Evolutionary conservation across 2,888 invertebrate species (phyloP).

Genomic region (Chloromyia formosa): DNA sequence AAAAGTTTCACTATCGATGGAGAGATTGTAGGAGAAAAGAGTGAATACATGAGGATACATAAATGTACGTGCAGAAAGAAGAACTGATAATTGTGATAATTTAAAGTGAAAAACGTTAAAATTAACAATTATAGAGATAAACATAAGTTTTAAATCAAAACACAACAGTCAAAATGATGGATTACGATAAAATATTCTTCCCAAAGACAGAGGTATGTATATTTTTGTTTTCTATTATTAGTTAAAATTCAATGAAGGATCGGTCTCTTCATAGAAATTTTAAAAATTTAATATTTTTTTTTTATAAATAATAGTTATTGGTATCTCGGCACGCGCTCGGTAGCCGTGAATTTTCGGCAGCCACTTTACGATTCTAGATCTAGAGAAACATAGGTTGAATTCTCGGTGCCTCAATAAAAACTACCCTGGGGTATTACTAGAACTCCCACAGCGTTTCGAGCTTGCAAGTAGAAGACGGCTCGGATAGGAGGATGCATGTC

Average conservation of each 20-base stretch:
- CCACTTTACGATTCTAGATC: no score
- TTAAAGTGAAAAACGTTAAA: not conserved
- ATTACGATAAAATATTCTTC: slow-evolving; percentile 41
- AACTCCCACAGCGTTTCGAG: no score
- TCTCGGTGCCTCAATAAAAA: no score
- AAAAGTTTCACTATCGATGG: slow-evolving; percentile 22
- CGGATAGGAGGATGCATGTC: no score
- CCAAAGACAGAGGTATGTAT: slow-evolving; percentile 28
- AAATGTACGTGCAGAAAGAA: not conserved
- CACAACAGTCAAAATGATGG: slow-evolving; percentile 36
- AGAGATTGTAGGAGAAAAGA: not conserved
- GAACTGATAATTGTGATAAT: slow-evolving; percentile 20
- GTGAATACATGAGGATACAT: not conserved
- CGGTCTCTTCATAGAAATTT: no score
- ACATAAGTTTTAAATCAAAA: not conserved
- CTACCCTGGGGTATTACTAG: no score
- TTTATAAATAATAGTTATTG: not conserved
- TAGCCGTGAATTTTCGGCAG: no score
- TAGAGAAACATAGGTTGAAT: no score
- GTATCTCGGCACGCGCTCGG: no score
- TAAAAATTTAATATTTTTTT: no score
- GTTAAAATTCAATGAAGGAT: not conserved
- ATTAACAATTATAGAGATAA: not conserved
- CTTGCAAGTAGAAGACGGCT: no score
- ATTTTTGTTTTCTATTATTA: not conserved